phyloP scores from a whole-genome alignment of 2,113 vertebrate species.

The Nesogale talazaci region DNA sequence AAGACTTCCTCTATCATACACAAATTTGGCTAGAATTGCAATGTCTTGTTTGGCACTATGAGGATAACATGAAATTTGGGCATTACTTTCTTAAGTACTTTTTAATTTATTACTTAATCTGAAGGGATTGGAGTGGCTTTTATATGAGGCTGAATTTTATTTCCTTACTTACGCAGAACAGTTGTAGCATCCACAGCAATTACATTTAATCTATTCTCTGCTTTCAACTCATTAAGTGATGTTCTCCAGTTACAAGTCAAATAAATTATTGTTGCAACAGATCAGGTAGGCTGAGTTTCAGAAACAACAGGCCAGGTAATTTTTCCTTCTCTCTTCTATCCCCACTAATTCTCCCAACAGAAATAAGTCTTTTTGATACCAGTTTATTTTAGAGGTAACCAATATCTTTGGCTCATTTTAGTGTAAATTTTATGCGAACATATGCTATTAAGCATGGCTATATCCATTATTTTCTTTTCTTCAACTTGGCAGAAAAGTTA shows the following conservation, averaged over 20 bases:
- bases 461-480: background rate
- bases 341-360: slow-evolving; percentile 15
- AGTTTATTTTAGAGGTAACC: slow-evolving; percentile 37
- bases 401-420: slow-evolving; percentile 27
- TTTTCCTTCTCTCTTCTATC: background rate
- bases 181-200: slow-evolving; percentile 54
- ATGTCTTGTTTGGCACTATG: slow-evolving; percentile 35
- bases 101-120: slow-evolving; percentile 75
- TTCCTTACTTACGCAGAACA: slow-evolving; percentile 69
- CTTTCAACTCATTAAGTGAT: slow-evolving; percentile 58
- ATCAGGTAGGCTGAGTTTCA: slow-evolving; percentile 29
- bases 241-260: slow-evolving; percentile 49
- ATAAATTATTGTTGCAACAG: slow-evolving; percentile 61
- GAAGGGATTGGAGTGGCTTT: slow-evolving; percentile 53
- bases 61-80: slow-evolving; percentile 69
- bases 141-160: slow-evolving; percentile 66
- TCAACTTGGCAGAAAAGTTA: slow-evolving; percentile 31
- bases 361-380: slow-evolving; percentile 47
- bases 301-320: slow-evolving; percentile 28
- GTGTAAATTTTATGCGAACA: slow-evolving; percentile 60
- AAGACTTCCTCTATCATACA: slow-evolving; percentile 67
- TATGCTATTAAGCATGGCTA: slow-evolving; percentile 30
- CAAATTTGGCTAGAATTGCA: slow-evolving; percentile 62
- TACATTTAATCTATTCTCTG: slow-evolving; percentile 64
- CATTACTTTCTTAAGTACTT: slow-evolving; percentile 63